Evolutionary conservation across 2,797 vertebrate genomes (phyloP), one percentile per base, ranked within the genome.

Genomic region (Pelobates cultripes): DNA sequence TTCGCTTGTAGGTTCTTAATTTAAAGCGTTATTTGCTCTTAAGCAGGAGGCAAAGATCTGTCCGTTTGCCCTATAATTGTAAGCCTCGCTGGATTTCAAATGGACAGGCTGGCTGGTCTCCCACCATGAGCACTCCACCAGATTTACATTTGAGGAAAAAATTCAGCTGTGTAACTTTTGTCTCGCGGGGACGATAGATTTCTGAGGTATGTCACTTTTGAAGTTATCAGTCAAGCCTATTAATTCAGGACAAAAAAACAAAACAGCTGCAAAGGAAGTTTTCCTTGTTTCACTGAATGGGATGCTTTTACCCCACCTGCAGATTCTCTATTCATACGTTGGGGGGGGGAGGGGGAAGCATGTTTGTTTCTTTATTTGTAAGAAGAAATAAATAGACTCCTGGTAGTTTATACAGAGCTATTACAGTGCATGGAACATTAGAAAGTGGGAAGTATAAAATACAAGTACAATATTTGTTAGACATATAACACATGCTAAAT

Each of bases 171-270:
- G 61, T 64, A 28, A 40, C 61, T 40, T 64, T 64, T 64, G 61
- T 64, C 61, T 64, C 61, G 3, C 17, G 61, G 61, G 17, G 17
- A 28, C 2, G 14, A n/a, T 40, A 64, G 61, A 3, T 68, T 68
- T 43, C 66, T 68, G 66, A 68, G 66, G 66, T 68, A 68, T 68
- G 66, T 68, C 66, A 14, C 41, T 42, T 43, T 68, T 42, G 42
- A 42, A 68, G 61, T 64, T 40, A 2, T 64, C 61, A 28, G n/a
- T 14, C 61, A 64, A 64, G 61, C 55, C 8, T 57, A 57, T 28
- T n/a, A 28, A 14, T 64, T 64, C 61, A 28, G 17, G 61, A 28
- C n/a, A 64, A 14, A 60, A 60, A 64, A 64, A 61, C 12, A 77
- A 40, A 12, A 76, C 47, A 51, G 47, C 47, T 5, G 10, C 5